Base-by-base conservation (phyloP, 2,113 vertebrate species). In the Meriones unguiculatus region DNA sequence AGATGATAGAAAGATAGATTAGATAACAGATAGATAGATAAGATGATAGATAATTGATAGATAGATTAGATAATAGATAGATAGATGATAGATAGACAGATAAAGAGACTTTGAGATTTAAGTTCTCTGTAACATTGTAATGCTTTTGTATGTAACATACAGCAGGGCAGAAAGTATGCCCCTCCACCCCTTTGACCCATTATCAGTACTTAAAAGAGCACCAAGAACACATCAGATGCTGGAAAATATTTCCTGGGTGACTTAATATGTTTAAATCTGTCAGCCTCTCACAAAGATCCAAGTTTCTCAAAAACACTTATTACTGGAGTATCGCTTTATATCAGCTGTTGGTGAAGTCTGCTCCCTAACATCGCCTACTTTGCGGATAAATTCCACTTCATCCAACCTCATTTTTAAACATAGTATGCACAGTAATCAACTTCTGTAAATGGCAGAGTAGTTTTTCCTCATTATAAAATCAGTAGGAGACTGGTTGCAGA, bases 221-320 rank as follows among this genome's bases (percentile, higher is more conserved):
- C n/a, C 73, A 69, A 72, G n/a, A 22, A 22, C 20, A 59, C 22
- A 30, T 46, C 50, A 84, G 24, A 30, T 67, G 50, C 78, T 18
- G 41, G 7, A 77, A 67, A 91, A 54, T 52, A 65, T 11, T 78
- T 89, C 25, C 64, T 85, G n/a, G 69, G 78, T 84, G 35, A 94
- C 89, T 82, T 28, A n/a, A 35, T 65, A 15, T 88, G 25, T 94
- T 92, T 86, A 88, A 93, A 81, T 32, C 52, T 92, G 8, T 13
- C 46, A 46, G 50, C 64, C 30, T 87, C 32, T 70, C 57, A 46
- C 14, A 17, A 32, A 91, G 80, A 89, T 17, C 30, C 73, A 57
- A 67, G 2, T n/a, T 80, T 41, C 11, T 93, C 80, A 85, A 90
- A 92, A 84, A 52, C 10, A n/a, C 77, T 72, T 54, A 0, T 73